Base-by-base conservation (phyloP, 2,888 invertebrate species). In the Pinctada fucata region DNA sequence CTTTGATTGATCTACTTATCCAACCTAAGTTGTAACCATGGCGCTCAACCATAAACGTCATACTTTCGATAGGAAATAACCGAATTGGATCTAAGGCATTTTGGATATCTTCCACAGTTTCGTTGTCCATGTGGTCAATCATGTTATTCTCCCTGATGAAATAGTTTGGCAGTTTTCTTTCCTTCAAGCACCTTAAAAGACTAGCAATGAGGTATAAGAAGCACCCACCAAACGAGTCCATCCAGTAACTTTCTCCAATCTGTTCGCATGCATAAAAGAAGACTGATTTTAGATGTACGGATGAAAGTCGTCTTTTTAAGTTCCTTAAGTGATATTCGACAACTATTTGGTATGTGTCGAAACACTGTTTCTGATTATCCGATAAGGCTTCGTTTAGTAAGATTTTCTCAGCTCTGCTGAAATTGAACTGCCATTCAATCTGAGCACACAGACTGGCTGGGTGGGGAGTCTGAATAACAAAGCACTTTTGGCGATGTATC, bases 191-290 rank as follows among this genome's bases (percentile, higher is more conserved):
- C 3, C 66, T 70, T 48, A 84, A 48, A 10, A 85, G 67, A 45
- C 72, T 72, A 49, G 80, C 76, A n/a, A 83, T 31, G 77, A 85
- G 76, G 66, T 79, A 81, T 0, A 84, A 10, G 1, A 85, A 16
- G 66, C 85, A 85, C 2, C 84, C 79, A 1, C 78, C 84, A 6
- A 72, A 31, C 31, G 70, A 77, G 1, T 75, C 31, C 45, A 70
- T 58, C 85, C 85, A 85, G 16, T 51, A 66, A 13, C 78, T 78
- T 0, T 48, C 45, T 13, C 84, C 82, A 5, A 83, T 68, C 69
- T 78, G 65, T 71, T 85, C 85, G 75, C 84, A 83, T 3, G 83
- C 73, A 52, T 79, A 81, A 66, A 84, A 80, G 66, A 85, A 83
- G 0, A 82, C 72, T 4, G 70, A 73, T 58, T 81, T 83, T 4